Percentiles rank a stretch among this genome's conserved stretches.
Evolutionary conservation across 2,113 vertebrate genomes (phyloP).

Genomic region (Synchiropus splendidus): DNA sequence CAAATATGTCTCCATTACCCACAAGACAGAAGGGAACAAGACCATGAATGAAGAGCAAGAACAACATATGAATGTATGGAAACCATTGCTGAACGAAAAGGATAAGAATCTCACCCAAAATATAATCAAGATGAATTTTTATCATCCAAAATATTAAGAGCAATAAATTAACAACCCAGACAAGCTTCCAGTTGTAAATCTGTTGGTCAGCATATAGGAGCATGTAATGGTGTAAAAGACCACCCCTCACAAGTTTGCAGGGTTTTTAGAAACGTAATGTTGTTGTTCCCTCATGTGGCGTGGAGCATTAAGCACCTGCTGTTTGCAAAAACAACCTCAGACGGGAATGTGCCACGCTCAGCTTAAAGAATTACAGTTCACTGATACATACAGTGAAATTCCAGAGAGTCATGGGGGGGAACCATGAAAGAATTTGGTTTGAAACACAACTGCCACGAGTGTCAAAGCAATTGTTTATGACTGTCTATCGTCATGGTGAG

Average conservation of each 20-base stretch:
- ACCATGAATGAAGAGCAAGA: too few species aligned
- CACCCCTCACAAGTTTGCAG: constrained; percentile 1
- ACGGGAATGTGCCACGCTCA: constrained; percentile 15
- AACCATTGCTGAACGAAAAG: too few species aligned
- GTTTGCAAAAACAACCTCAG: constrained; percentile 24
- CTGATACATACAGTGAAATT: constrained; percentile 13
- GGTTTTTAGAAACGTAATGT: constrained; percentile 20
- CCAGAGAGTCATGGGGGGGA: not conserved
- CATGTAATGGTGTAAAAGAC: constrained; percentile 5
- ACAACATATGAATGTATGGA: too few species aligned
- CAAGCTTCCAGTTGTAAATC: constrained; percentile 20
- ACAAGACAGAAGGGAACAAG: too few species aligned
- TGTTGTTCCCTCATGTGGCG: constrained; percentile 30
- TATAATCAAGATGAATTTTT: too few species aligned
- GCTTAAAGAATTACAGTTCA: constrained; percentile 12
- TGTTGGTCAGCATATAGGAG: constrained; percentile 32
- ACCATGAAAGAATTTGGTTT: constrained; percentile 1
- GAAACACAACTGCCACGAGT: constrained; percentile 2
- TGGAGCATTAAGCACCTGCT: constrained; percentile 40
- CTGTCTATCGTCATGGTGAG: too few species aligned
- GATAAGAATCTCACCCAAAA: too few species aligned
- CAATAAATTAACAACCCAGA: too few species aligned
- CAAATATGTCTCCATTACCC: too few species aligned
- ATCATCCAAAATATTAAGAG: too few species aligned
- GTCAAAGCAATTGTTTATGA: not conserved